These are phyloP conservation scores for Cacatua alba DNA, from an alignment of 2,113 vertebrate species.

Conservation along the genomic window DNA sequence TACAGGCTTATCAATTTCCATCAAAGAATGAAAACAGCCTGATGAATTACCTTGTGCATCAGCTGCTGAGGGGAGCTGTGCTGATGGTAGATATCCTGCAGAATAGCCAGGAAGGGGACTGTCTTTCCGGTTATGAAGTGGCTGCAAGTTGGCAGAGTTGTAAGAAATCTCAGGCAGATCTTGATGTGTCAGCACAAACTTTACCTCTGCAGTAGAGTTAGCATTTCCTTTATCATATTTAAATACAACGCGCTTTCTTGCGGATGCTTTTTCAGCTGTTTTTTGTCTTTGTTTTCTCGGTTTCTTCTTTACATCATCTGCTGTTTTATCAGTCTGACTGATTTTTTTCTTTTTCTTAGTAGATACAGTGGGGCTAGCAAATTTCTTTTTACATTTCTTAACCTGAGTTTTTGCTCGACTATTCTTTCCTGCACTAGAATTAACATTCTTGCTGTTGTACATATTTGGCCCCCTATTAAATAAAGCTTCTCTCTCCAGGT, in stretches of 20 bases:
- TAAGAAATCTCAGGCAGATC: constrained; percentile 57
- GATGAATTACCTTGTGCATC: constrained; percentile 62
- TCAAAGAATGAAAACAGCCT: constrained; percentile 71
- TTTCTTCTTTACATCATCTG: constrained; percentile 73
- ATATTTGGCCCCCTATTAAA: constrained; percentile 78
- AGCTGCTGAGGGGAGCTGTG: constrained; percentile 70
- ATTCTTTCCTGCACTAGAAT: constrained; percentile 65
- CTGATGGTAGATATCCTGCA: constrained; percentile 73
- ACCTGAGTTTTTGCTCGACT: constrained; percentile 74
- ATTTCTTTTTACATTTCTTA: constrained; percentile 81
- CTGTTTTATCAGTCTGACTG: constrained; percentile 70
- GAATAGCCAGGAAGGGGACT: constrained; percentile 60
- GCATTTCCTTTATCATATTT: constrained; percentile 73
- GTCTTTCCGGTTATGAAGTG: constrained; percentile 72
- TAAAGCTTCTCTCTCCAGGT: constrained; percentile 79
- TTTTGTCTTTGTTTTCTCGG: constrained; percentile 77
- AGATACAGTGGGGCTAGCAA: constrained; percentile 56
- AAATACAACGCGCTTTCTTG: constrained; percentile 70
- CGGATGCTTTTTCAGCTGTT: constrained; percentile 54
- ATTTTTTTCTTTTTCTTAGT: constrained; percentile 79
- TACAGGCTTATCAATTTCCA: constrained; percentile 72
- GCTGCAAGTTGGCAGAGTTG: constrained; percentile 62
- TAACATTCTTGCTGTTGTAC: constrained; percentile 65
- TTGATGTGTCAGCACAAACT: constrained; percentile 65
- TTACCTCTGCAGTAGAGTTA: constrained; percentile 52